Evolutionary conservation across 2,888 invertebrate species (phyloP).

Genomic region (Pelosia muscerda): DNA sequence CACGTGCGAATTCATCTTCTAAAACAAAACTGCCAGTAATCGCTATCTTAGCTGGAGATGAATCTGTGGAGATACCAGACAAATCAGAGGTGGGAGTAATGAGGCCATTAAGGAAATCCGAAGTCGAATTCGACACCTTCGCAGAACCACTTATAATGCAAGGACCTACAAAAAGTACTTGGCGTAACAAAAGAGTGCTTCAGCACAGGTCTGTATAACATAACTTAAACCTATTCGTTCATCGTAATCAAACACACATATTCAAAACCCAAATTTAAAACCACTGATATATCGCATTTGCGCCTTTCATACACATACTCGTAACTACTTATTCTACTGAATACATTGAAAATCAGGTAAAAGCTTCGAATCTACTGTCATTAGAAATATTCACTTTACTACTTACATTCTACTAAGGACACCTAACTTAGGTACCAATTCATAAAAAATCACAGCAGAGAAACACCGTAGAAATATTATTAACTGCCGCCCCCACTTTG

Average conservation of each 20-base stretch:
- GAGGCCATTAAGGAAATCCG: constrained; percentile 77
- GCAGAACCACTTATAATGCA: constrained; percentile 83
- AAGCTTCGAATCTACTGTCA: neutral
- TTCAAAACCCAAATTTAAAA: neutral
- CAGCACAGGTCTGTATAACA: constrained; percentile 86
- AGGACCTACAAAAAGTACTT: constrained; percentile 61
- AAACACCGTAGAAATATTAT: constrained; percentile 4
- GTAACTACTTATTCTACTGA: neutral
- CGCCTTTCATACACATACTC: too few relatives aligned
- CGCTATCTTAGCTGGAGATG: constrained; percentile 75
- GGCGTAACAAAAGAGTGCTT: constrained; percentile 86
- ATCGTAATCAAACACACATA: neutral
- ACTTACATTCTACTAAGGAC: neutral
- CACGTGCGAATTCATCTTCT: constrained; percentile 86
- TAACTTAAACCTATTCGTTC: neutral
- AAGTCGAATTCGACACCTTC: constrained; percentile 85
- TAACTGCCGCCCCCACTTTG: neutral
- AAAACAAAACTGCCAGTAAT: constrained; percentile 75
- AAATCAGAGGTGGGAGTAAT: constrained; percentile 76
- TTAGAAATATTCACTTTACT: neutral
- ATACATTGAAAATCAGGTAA: neutral
- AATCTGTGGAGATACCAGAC: constrained; percentile 80
- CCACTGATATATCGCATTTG: neutral
- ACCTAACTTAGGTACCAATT: neutral
- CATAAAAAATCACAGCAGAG: neutral